Base-by-base conservation (phyloP, 1,140 invertebrate genomes). In the Hydropsyche tenuis region DNA sequence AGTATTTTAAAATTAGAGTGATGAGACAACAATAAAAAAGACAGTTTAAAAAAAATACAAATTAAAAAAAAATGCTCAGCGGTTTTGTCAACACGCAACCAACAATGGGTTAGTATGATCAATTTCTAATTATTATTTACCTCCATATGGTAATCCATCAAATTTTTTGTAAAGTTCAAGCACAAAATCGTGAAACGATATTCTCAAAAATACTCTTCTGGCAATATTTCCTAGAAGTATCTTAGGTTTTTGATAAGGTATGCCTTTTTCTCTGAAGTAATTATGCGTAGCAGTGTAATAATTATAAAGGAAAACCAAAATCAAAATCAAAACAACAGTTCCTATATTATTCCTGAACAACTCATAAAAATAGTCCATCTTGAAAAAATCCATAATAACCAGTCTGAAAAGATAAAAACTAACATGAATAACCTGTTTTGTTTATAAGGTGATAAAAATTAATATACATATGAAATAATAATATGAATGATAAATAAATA, bases 161-260 rank as follows among this genome's bases (percentile, higher is more conserved):
- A 86, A 85, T 64, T 82, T 75, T 27, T 82, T 82, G 63, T 86
- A 84, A 43, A 83, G 78, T 37, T 85, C 79, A 18, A 81, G 77
- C 73, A 85, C 84, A 69, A 82, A 84, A 62, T 84, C 80, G 75
- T 84, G 82, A 75, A 84, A 85, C n/a, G 85, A 84, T 72, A 77
- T 80, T 78, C 78, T 81, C 3, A 81, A 79, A 25, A 80, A 73
- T 37, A 86, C 62, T 70, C 81, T 77, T 4, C 80, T 77, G 27
- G 82, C 82, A 4, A 83, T 78, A 73, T 86, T 86, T 0, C 85
- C 85, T 69, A 86, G 79, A 30, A 85, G 78, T 65, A 85, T 80
- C 30, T 70, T 79, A 0, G 83, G 83, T 75, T 84, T 82, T 62
- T 80, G 79, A 78, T 77, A 84, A 20, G 81, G 80, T 27, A 85